Evolutionary conservation across 2,888 invertebrate species (phyloP).

Genomic region (Ornithoptera alexandrae): DNA sequence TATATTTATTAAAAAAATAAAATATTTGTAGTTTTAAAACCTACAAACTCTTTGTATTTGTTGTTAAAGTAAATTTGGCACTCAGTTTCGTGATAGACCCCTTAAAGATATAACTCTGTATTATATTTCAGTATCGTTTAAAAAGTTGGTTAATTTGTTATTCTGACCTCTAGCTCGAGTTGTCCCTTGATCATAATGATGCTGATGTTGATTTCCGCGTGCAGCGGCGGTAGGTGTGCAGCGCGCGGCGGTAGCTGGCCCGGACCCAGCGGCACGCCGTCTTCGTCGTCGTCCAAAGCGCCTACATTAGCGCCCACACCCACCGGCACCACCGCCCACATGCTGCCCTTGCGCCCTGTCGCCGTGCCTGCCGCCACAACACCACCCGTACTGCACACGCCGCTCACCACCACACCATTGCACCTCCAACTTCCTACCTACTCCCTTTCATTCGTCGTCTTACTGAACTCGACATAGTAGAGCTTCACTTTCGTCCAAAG

Average conservation of each 20-base stretch:
- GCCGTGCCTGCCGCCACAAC: constrained; percentile 67
- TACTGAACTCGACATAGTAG: constrained; percentile 29
- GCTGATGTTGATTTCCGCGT: constrained; percentile 92
- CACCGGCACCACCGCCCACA: constrained; percentile 77
- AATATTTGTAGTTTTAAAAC: no score
- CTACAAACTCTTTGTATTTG: no score
- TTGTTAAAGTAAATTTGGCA: no score
- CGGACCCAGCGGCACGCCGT: constrained; percentile 84
- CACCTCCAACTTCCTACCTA: constrained; percentile 16
- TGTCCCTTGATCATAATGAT: constrained; percentile 95
- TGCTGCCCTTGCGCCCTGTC: constrained; percentile 79
- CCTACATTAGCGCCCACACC: constrained; percentile 59
- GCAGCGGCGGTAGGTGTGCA: constrained; percentile 83
- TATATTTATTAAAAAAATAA: no score
- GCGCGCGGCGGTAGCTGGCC: constrained; percentile 90
- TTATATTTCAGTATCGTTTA: no score
- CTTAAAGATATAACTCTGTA: no score
- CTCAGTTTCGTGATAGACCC: no score
- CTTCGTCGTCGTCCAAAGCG: constrained; percentile 63
- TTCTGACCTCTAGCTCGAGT: constrained; percentile 88
- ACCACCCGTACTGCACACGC: constrained; percentile 47
- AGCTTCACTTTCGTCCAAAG: constrained; percentile 30
- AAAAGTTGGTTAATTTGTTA: background rate
- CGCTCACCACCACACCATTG: constrained; percentile 35
- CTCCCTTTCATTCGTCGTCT: constrained; percentile 16